phyloP scores from a whole-genome alignment of 2,888 invertebrate species.

The Pseudanteris insignis region DNA sequence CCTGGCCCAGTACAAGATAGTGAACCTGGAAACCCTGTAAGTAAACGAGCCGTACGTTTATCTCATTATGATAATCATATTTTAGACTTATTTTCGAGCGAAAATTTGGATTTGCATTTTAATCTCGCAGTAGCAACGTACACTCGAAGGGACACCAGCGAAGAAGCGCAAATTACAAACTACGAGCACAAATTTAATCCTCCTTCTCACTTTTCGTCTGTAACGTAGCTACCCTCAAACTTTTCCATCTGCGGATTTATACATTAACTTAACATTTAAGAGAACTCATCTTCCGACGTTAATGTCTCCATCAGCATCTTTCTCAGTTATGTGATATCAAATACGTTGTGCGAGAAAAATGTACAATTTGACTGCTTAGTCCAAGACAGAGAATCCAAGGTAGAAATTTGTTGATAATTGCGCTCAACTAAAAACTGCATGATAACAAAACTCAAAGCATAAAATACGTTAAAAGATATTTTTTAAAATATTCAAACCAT shows the following conservation, averaged over 20 bases:
- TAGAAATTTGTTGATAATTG: too few relatives aligned
- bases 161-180: slow-evolving; percentile 55
- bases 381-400: too few relatives aligned
- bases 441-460: too few relatives aligned
- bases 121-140: slow-evolving; percentile 49
- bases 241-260: slow-evolving; percentile 52
- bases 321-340: too few relatives aligned
- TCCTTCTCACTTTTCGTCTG: slow-evolving; percentile 46
- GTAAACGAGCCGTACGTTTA: slow-evolving; percentile 56
- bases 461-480: too few relatives aligned
- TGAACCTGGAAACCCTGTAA: slow-evolving; percentile 71
- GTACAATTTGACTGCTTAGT: too few relatives aligned
- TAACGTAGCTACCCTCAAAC: slow-evolving; percentile 41
- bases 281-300: slow-evolving; percentile 50
- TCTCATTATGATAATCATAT: slow-evolving; percentile 59
- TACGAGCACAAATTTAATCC: slow-evolving; percentile 55
- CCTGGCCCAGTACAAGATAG: slow-evolving; percentile 77
- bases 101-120: slow-evolving; percentile 62
- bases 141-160: slow-evolving; percentile 1
- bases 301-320: too few relatives aligned
- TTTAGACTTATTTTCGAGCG: slow-evolving; percentile 55
- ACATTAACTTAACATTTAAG: slow-evolving; percentile 55
- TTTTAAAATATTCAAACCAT: too few relatives aligned
- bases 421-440: too few relatives aligned
- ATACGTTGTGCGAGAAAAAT: too few relatives aligned